These are phyloP conservation scores for Pantelozetes paolii DNA, from an alignment of 2,888 invertebrate genomes.

Conservation along the genomic window DNA sequence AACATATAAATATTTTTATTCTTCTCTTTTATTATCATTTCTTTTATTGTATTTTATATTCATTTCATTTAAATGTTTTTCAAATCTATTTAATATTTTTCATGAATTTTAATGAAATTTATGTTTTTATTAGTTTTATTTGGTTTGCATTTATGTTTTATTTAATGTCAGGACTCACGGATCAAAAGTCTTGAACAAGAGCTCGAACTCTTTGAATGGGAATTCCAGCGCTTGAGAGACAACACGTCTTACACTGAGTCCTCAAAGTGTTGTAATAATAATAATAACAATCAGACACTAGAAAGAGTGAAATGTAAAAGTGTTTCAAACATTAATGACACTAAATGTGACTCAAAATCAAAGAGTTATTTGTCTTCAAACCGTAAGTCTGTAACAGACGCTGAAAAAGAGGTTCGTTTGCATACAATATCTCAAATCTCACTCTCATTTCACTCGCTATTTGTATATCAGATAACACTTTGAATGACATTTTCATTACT, in stretches of 20 bases:
- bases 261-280: not conserved
- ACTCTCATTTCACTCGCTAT: too few species aligned
- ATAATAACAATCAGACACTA: not conserved
- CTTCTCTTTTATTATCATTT: too few species aligned
- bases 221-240: constrained; percentile 22
- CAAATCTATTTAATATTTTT: not conserved
- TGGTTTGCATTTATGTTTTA: constrained; percentile 2
- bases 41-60: not conserved
- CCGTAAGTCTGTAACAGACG: constrained; percentile 8
- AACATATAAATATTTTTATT: too few species aligned
- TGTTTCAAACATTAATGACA: constrained; percentile 11
- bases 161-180: constrained; percentile 14
- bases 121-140: not conserved
- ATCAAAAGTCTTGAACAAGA: constrained; percentile 34
- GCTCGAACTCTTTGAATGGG: constrained; percentile 26
- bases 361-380: not conserved
- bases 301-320: constrained; percentile 15
- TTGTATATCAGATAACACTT: not conserved
- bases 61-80: not conserved
- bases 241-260: not conserved
- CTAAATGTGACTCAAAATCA: not conserved
- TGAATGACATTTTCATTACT: too few species aligned
- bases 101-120: not conserved
- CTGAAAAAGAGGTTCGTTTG: constrained; percentile 28
- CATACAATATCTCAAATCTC: not conserved